Evolutionary conservation across 2,113 vertebrate species (phyloP).

Genomic region (Lota lota): DNA sequence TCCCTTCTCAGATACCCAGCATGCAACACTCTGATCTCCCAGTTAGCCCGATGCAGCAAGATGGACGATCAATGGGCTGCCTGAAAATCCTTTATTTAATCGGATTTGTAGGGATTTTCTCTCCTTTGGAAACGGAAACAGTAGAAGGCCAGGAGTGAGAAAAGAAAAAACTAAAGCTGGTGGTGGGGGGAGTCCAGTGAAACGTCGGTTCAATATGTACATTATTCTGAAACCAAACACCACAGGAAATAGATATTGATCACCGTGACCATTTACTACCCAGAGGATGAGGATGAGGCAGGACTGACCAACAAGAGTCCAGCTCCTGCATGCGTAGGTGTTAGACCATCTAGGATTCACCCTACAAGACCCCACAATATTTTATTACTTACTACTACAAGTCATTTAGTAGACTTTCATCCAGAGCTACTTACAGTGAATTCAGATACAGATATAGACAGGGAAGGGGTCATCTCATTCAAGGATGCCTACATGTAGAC

Average conservation of each 20-base stretch:
- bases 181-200: conserved; percentile 66
- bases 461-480: too few species aligned
- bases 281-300: conserved; percentile 25
- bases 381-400: background rate
- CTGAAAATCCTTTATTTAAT: conserved; percentile 71
- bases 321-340: conserved; percentile 17
- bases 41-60: conserved; percentile 53
- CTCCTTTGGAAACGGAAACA: conserved; percentile 66
- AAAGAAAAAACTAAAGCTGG: conserved; percentile 28
- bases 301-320: conserved; percentile 24
- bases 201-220: conserved; percentile 62
- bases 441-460: too few species aligned
- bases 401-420: too few species aligned
- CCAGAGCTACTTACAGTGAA: too few species aligned
- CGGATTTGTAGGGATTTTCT: conserved; percentile 69
- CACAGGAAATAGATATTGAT: conserved; percentile 72
- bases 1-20: conserved; percentile 67
- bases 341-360: background rate
- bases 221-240: conserved; percentile 66
- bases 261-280: conserved; percentile 71
- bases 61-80: conserved; percentile 67
- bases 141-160: conserved; percentile 47
- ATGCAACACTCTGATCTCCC: conserved; percentile 64
- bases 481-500: too few species aligned
- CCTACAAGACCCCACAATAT: background rate